phyloP scores from a whole-genome alignment of 2,113 vertebrate species.

The Pyrgilauda ruficollis region DNA sequence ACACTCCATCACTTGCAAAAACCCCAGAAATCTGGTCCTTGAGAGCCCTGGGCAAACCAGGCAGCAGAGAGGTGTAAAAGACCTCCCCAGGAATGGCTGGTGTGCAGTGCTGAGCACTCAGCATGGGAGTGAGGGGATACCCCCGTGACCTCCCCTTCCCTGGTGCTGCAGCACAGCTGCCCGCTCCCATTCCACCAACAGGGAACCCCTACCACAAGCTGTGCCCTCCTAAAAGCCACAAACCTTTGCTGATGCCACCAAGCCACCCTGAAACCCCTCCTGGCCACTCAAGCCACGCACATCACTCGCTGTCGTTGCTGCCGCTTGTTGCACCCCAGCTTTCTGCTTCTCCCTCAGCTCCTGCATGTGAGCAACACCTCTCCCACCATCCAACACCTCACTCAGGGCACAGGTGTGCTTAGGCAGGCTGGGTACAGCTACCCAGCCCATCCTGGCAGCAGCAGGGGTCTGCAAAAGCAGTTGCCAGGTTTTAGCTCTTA shows the following conservation, averaged over 20 bases:
- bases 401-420: neutral
- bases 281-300: neutral
- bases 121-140: neutral
- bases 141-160: neutral
- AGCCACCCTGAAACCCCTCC: neutral
- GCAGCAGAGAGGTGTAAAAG: neutral
- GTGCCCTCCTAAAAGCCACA: neutral
- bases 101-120: neutral
- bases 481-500: neutral
- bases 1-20: neutral
- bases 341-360: neutral
- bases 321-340: neutral
- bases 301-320: accelerated
- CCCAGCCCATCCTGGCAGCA: neutral
- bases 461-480: neutral
- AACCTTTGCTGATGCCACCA: neutral
- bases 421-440: neutral
- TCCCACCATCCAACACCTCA: accelerated
- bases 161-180: neutral
- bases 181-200: neutral
- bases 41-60: neutral
- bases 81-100: neutral
- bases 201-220: accelerated
- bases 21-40: neutral
- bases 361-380: neutral